A percentile compares a stretch with the other conserved stretches of the same genome.
phyloP scores from a whole-genome alignment of 2,888 invertebrate species.

The Lysandra coridon region DNA sequence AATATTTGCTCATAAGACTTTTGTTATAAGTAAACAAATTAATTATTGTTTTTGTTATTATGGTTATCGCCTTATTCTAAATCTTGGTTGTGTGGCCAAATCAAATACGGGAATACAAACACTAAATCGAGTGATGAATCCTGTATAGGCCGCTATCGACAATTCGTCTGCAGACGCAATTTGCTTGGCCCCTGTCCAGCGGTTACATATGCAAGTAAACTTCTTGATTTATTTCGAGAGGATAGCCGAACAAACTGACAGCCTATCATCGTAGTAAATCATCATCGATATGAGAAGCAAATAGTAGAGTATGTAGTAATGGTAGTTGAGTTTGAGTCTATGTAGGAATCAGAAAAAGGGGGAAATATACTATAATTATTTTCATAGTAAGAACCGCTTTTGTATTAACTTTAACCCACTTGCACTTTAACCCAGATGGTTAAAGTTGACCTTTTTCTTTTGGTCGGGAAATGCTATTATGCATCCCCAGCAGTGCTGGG shows the following conservation, averaged over 20 bases:
- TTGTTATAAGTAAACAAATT: too few species aligned
- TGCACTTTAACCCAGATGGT: too few species aligned
- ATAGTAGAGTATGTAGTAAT: background rate
- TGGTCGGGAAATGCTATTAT: too few species aligned
- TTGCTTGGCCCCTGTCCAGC: constrained; percentile 27
- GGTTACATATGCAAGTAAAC: constrained; percentile 21
- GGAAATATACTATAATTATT: too few species aligned
- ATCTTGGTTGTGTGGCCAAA: background rate
- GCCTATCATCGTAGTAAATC: background rate
- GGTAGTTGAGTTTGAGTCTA: too few species aligned
- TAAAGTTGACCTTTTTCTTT: too few species aligned
- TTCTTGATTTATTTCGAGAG: constrained; percentile 14
- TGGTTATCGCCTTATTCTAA: background rate
- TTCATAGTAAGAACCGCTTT: too few species aligned
- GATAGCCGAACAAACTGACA: background rate
- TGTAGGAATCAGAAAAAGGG: too few species aligned
- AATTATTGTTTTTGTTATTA: too few species aligned
- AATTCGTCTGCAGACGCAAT: constrained; percentile 19
- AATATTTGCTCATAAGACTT: too few species aligned
- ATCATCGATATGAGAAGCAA: background rate
- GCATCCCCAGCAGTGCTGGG: too few species aligned
- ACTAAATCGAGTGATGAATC: constrained; percentile 8
- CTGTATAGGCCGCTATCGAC: constrained; percentile 1
- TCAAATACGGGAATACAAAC: background rate
- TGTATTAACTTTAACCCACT: too few species aligned